Conservation (phyloP, 1,140 invertebrate genomes). For the Amphibalanus amphitrite region DNA sequence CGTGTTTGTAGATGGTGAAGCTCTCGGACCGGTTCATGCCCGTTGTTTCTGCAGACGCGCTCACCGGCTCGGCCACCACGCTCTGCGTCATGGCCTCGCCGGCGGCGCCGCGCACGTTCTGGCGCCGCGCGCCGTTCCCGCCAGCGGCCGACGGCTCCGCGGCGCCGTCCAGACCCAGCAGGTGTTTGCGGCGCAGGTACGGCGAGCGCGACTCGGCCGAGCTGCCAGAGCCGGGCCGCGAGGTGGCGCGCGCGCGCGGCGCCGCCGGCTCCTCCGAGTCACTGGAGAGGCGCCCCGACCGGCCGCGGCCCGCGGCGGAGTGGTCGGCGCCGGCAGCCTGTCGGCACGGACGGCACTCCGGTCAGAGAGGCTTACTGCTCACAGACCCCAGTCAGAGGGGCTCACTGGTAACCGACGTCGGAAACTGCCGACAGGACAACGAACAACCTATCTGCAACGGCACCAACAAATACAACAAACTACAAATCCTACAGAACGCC, state of each 20-base stretch:
- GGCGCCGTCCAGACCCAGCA: not conserved
- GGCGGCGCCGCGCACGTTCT: not conserved
- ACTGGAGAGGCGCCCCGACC: not conserved
- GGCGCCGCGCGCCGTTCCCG: too few relatives aligned
- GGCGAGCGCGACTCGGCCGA: not conserved
- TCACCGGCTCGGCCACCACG: not conserved
- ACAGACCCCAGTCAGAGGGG: too few relatives aligned
- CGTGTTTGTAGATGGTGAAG: conserved; percentile 1
- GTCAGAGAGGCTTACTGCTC: too few relatives aligned
- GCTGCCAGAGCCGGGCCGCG: not conserved
- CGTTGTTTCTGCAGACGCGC: not conserved
- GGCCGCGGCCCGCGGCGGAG: too few relatives aligned
- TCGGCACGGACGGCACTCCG: too few relatives aligned
- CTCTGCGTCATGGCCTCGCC: not conserved
- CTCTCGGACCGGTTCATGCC: not conserved
- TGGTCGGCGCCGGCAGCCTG: too few relatives aligned
- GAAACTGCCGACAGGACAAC: too few relatives aligned
- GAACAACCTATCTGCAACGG: too few relatives aligned
- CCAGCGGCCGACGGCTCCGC: too few relatives aligned
- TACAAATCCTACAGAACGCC: too few relatives aligned
- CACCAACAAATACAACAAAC: too few relatives aligned
- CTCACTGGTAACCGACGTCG: too few relatives aligned
- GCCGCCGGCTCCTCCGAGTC: not conserved
- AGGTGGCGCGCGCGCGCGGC: not conserved
- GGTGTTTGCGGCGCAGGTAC: not conserved